These are phyloP conservation scores for Belonocnema kinseyi DNA, from an alignment of 1,140 invertebrate genomes.

Conservation along the genomic window DNA sequence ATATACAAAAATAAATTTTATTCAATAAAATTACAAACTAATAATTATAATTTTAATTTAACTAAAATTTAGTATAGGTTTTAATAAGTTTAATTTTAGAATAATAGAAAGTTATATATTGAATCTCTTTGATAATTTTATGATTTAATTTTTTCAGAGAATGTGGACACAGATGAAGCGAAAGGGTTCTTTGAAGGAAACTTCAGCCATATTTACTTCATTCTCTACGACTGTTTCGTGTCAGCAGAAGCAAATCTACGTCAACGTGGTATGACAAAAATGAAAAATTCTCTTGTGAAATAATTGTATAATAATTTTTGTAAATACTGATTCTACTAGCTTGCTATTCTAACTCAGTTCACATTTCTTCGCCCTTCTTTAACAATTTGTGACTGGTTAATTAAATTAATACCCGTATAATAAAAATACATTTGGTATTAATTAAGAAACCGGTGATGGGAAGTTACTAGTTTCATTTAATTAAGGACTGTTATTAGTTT, in stretches of 20 bases:
- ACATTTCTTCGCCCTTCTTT: neutral
- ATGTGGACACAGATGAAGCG: constrained; percentile 91
- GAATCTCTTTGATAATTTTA: too few relatives aligned
- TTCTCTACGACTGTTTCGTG: constrained; percentile 96
- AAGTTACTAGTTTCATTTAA: too few relatives aligned
- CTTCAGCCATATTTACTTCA: constrained; percentile 96
- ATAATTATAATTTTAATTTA: too few relatives aligned
- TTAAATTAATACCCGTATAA: too few relatives aligned
- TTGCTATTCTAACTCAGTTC: constrained; percentile 11
- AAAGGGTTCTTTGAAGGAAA: constrained; percentile 95
- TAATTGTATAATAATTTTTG: neutral
- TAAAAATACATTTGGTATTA: too few relatives aligned
- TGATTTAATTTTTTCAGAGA: constrained; percentile 83
- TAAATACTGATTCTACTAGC: neutral
- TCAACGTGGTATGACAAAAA: constrained; percentile 86
- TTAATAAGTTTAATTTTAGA: too few relatives aligned
- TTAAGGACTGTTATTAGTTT: too few relatives aligned
- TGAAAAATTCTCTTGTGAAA: neutral
- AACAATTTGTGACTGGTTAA: neutral
- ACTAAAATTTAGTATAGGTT: too few relatives aligned
- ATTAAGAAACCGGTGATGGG: too few relatives aligned
- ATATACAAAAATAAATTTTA: too few relatives aligned
- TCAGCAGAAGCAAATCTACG: constrained; percentile 92
- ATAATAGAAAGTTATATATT: too few relatives aligned
- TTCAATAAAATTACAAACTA: too few relatives aligned